Evolutionary conservation across 2,888 invertebrate genomes (phyloP).

Genomic region (Oconnorella tubifera): DNA sequence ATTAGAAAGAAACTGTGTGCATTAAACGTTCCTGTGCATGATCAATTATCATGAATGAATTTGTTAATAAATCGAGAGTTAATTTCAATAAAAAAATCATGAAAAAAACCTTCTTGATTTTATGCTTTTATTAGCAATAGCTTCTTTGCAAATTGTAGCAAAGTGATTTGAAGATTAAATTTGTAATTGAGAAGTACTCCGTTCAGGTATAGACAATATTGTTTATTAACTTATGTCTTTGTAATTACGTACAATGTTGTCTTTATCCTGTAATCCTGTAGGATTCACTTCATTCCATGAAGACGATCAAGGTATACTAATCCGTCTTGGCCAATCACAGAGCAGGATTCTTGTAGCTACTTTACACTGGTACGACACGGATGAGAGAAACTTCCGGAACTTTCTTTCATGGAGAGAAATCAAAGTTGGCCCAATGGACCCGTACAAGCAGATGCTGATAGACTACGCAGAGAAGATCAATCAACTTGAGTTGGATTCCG

Average conservation of each 20-base stretch:
- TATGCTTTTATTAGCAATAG: too few species aligned
- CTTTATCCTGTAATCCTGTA: neutral
- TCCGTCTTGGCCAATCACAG: constrained; percentile 31
- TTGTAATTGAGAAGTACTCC: too few species aligned
- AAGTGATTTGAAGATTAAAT: neutral
- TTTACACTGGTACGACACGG: constrained; percentile 31
- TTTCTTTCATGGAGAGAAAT: constrained; percentile 32
- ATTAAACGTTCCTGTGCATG: too few species aligned
- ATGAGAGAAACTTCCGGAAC: constrained; percentile 25
- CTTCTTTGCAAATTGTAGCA: too few species aligned
- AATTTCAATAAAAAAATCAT: too few species aligned
- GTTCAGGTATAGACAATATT: too few species aligned
- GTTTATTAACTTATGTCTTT: too few species aligned
- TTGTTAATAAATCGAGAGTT: too few species aligned
- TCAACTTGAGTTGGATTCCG: constrained; percentile 21
- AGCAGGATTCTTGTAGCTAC: constrained; percentile 33
- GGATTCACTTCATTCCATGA: constrained; percentile 26
- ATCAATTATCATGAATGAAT: too few species aligned
- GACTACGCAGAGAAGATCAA: constrained; percentile 23
- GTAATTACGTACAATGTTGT: too few species aligned
- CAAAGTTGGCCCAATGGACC: constrained; percentile 11
- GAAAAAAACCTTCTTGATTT: too few species aligned
- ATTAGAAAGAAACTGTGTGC: too few species aligned
- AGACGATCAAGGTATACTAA: constrained; percentile 28
- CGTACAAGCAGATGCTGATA: constrained; percentile 28